Conservation (phyloP, 2,888 invertebrate genomes). For the Pollenia angustigena region DNA sequence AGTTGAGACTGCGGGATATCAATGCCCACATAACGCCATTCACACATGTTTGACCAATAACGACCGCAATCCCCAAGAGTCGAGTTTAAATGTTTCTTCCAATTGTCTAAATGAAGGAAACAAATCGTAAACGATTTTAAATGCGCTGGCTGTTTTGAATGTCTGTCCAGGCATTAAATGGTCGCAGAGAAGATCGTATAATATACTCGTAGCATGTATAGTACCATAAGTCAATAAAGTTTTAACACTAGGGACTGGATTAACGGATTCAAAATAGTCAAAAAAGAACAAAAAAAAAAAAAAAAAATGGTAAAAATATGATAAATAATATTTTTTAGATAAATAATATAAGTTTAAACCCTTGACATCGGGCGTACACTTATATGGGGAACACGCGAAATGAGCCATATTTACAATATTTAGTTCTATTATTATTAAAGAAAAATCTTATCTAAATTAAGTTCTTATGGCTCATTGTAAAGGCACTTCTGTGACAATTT, state of each 20-base stretch:
- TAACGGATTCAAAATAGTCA: not conserved
- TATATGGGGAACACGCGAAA: no score
- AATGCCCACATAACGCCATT: constrained; percentile 71
- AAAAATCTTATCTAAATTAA: no score
- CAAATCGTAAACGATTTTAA: constrained; percentile 69
- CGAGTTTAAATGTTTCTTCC: constrained; percentile 47
- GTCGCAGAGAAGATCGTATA: not conserved
- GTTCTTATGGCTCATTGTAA: no score
- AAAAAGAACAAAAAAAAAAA: no score
- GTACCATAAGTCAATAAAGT: constrained; percentile 49
- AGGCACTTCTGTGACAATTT: no score
- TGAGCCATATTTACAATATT: no score
- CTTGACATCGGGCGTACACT: no score
- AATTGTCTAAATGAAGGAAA: constrained; percentile 59
- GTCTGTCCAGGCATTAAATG: not conserved
- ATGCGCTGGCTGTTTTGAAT: constrained; percentile 27
- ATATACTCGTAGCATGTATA: not conserved
- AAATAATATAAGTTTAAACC: no score
- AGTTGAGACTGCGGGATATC: constrained; percentile 70
- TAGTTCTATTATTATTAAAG: no score
- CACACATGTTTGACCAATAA: constrained; percentile 66
- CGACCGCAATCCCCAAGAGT: constrained; percentile 36
- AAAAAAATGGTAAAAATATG: not conserved
- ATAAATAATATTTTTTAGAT: not conserved
- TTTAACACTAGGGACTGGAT: constrained; percentile 2